Base-by-base conservation (phyloP, 2,113 vertebrate species). In the Heterotis niloticus region DNA sequence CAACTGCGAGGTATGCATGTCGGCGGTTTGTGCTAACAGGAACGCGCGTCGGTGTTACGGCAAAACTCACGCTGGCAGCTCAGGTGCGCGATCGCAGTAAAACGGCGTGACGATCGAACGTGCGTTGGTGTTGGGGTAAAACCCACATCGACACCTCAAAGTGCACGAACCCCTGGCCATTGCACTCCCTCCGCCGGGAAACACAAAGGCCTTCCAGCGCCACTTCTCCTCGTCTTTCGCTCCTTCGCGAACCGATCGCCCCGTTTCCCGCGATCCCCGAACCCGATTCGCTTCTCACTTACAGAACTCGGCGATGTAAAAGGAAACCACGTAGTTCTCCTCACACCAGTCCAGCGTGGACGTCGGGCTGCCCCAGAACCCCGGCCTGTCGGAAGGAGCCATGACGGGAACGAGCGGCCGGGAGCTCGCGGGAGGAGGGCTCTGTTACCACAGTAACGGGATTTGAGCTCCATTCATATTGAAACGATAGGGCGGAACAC, bases 261-360 rank as follows among this genome's bases (percentile, higher is more conserved):
- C 23, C 5, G 11, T 64, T 20, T 26, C 10, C 16, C 62, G 34
- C 34, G 23, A 34, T 20, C 20, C 23, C 11, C 1, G 3, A 23
- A 5, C 5, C 23, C 23, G 5, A 23, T 66, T 23, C 64, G 11
- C 18, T 5, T 17, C 1, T 17, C 81, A 99, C 97, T 99, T 88
- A 98, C 97, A 99, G 87, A 98, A 98, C 89, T 99, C 97, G 13
- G 97, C 97, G 83, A 98, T 89, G 89, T 95, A 94, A 87, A 81
- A 88, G n/a, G 95, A 95, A 66, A 96, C 93, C 75, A 91, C 91
- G 85, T 99, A 98, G 73, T 99, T 99, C 84, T 99, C 96, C 84
- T 99, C 97, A 79, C 97, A 99, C 97, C 97, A 98, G 84, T 98
- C 96, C 87, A 99, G 87, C 57, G 97, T 99, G 76, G 97, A 98